These are phyloP conservation scores for Callaeas wilsoni DNA, from an alignment of 2,113 vertebrate species.

Conservation along the genomic window DNA sequence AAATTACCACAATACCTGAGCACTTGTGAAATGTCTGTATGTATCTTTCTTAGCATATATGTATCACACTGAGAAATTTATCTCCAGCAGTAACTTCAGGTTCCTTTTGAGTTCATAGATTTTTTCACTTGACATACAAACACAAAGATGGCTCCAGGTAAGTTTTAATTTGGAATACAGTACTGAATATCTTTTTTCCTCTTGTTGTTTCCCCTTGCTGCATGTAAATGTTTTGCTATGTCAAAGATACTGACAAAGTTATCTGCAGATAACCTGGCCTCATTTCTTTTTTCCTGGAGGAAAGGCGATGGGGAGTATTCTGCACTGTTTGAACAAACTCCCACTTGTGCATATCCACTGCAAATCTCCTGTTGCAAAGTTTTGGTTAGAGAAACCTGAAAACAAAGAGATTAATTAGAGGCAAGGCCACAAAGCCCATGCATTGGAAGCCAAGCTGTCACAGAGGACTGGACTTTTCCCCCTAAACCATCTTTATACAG, in stretches of 20 bases:
- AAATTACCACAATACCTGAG: neutral
- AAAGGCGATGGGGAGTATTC: rapidly evolving
- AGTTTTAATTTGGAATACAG: neutral
- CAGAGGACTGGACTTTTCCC: neutral
- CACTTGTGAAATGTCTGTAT: neutral
- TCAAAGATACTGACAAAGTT: neutral
- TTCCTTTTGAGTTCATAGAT: neutral
- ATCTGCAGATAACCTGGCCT: neutral
- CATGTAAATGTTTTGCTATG: neutral
- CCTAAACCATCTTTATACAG: neutral
- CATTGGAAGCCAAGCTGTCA: neutral
- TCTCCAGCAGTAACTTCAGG: neutral
- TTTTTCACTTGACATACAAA: neutral
- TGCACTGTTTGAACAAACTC: neutral
- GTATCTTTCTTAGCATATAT: neutral
- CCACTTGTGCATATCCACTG: neutral
- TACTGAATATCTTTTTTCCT: neutral
- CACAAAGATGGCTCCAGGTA: neutral
- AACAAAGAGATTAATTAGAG: neutral
- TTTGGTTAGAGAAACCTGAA: neutral
- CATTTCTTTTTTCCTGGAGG: neutral
- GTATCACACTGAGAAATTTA: neutral
- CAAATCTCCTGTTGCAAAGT: neutral
- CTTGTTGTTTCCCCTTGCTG: neutral
- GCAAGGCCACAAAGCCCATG: neutral